Percentiles rank a stretch among this genome's conserved stretches.
These are phyloP conservation scores for Brassicogethes aeneus DNA, from an alignment of 2,888 invertebrate genomes.

Conservation along the genomic window DNA sequence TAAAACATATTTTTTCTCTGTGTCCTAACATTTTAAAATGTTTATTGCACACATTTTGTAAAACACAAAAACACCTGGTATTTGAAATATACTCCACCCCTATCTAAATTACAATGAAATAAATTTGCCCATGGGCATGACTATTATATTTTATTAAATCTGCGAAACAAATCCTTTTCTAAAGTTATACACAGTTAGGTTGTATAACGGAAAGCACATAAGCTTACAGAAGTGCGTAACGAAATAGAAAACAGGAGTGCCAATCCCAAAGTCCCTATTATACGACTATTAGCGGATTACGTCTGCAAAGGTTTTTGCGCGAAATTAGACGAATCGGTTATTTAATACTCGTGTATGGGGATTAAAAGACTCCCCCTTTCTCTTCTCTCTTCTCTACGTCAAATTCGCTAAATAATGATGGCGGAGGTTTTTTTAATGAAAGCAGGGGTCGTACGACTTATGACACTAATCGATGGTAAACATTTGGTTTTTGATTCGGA, in stretches of 20 bases:
- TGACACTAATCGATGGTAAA: neutral
- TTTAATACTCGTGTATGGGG: conserved; percentile 5
- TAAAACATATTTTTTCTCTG: no score
- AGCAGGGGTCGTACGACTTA: neutral
- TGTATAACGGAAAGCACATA: no score
- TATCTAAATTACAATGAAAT: no score
- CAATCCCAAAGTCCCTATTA: conserved; percentile 6
- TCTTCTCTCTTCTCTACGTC: neutral
- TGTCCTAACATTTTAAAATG: no score
- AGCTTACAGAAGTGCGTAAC: neutral
- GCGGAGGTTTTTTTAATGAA: neutral
- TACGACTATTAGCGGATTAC: conserved; percentile 8
- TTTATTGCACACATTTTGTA: no score
- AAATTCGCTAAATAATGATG: neutral
- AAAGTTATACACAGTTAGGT: no score
- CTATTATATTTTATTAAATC: no score
- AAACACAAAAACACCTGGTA: no score
- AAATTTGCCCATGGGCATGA: no score
- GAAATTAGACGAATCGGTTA: conserved; percentile 4
- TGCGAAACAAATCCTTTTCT: no score
- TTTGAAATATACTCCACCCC: no score
- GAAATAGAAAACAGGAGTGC: neutral
- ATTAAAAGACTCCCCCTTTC: neutral
- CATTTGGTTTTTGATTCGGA: neutral
- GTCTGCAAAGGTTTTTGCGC: conserved; percentile 1